Evolutionary conservation across 2,888 invertebrate species (phyloP), one percentile per base, ranked within the genome.

Genomic region (Melangyna quadrimaculata): DNA sequence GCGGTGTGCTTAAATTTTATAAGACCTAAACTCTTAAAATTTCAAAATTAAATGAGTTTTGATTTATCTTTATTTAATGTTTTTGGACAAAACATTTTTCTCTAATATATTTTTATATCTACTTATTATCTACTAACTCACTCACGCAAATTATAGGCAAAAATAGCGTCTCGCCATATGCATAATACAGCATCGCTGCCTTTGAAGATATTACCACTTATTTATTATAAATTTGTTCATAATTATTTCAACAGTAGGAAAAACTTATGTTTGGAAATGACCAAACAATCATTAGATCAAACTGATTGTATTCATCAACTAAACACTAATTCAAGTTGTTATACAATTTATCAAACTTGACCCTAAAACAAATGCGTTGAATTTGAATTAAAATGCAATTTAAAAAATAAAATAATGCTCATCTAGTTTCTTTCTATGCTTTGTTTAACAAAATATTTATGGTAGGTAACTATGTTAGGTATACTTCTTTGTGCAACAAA

Each of bases 311-410:
- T 51, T 67, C 48, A 67, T 67, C 51, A 67, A 67, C 48, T 35
- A 67, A 67, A 67, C 67, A 67, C 67, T 67, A 22, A 51, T 67
- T 67, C 51, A 22, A 51, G 35, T 51, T 67, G 67, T 67, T 67
- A 22, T 65, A 67, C 67, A 51, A 51, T 67, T 67, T 67, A 67
- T 67, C 67, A 67, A n/a, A 67, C 67, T 51, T 67, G 67, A 67
- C 67, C 67, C 67, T 51, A 51, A 51, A 67, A 51, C 67, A 51
- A 51, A 51, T 35, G 67, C 22, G 22, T 27, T 27, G 3, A 0
- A 51, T 67, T 67, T 67, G n/a, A 67, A 51, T 51, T 35, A 51
- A 67, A 67, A 67, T 35, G 22, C 67, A 51, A 67, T 67, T 67
- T 51, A 51, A 35, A n/a, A 67, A 12, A 51, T 35, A 19, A 65